Conservation (phyloP, 2,797 vertebrate genomes). For the Graptemys geographica region DNA sequence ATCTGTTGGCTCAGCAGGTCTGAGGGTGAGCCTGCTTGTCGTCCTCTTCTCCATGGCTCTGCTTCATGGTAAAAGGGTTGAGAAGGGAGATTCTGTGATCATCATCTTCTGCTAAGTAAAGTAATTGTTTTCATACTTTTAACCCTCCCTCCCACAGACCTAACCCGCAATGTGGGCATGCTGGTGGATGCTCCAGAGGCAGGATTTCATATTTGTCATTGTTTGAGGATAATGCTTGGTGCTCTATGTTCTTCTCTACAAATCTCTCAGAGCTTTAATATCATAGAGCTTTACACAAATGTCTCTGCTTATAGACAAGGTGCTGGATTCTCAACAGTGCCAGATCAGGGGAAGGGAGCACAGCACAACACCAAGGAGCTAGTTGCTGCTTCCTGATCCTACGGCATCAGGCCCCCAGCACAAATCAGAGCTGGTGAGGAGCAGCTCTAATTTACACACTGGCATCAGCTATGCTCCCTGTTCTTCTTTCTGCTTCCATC, state of each 20-base stretch:
- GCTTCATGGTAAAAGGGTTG: not conserved
- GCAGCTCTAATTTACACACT: fast-evolving
- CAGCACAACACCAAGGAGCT: not conserved
- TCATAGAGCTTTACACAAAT: not conserved
- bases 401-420: fast-evolving
- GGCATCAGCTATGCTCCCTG: not conserved
- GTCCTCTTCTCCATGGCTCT: not conserved
- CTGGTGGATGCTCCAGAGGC: not conserved
- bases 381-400: not conserved
- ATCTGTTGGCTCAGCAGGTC: not conserved
- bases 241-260: not conserved
- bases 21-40: not conserved
- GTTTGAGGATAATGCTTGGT: not conserved
- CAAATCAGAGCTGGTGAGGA: fast-evolving
- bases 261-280: not conserved
- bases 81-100: not conserved
- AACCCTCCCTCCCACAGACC: fast-evolving
- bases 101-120: not conserved
- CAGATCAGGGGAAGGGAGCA: not conserved
- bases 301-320: not conserved
- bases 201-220: fast-evolving
- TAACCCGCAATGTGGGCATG: not conserved
- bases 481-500: not conserved
- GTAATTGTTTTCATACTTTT: not conserved
- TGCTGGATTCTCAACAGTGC: not conserved